These are phyloP conservation scores for Semaprochilodus insignis DNA, from an alignment of 2,797 vertebrate genomes.

Conservation along the genomic window DNA sequence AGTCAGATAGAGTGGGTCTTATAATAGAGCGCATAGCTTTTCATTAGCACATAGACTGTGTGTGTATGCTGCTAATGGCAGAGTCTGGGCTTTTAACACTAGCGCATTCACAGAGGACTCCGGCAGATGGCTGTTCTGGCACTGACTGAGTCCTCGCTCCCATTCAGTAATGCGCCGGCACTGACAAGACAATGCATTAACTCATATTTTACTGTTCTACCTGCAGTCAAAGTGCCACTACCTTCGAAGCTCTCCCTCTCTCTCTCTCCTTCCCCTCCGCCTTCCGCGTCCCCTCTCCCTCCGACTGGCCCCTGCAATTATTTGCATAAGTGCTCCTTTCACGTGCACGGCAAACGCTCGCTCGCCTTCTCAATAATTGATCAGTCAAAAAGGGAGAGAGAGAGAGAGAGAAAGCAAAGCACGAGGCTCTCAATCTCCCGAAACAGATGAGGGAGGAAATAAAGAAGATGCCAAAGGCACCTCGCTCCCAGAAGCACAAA, in stretches of 20 bases:
- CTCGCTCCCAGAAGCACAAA: conserved; percentile 67
- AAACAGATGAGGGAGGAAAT: conserved; percentile 25
- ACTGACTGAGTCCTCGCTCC: conserved; percentile 58
- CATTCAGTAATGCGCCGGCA: conserved; percentile 54
- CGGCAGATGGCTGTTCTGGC: conserved; percentile 65
- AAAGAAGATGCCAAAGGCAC: conserved; percentile 59
- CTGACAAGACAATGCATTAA: conserved; percentile 66
- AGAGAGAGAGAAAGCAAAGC: conserved; percentile 23
- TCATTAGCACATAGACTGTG: conserved; percentile 75
- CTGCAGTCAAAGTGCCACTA: conserved; percentile 37
- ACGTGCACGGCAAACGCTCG: conserved; percentile 43
- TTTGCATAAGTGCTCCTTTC: conserved; percentile 57
- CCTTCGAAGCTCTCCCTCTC: neutral
- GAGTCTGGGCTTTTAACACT: conserved; percentile 63
- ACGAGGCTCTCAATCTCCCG: conserved; percentile 46
- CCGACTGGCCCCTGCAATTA: conserved; percentile 53
- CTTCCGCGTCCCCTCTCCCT: conserved; percentile 1
- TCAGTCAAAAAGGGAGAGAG: conserved; percentile 48
- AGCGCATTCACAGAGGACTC: conserved; percentile 63
- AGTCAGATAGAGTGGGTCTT: conserved; percentile 73
- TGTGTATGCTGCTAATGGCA: conserved; percentile 59
- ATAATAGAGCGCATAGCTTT: conserved; percentile 76
- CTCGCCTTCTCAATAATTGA: conserved; percentile 65
- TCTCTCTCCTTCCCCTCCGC: neutral
- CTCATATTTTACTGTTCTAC: conserved; percentile 59